A percentile compares a stretch with the other conserved stretches of the same genome.
phyloP scores from a whole-genome alignment of 2,888 invertebrate species.

The Ennomos quercinarius region DNA sequence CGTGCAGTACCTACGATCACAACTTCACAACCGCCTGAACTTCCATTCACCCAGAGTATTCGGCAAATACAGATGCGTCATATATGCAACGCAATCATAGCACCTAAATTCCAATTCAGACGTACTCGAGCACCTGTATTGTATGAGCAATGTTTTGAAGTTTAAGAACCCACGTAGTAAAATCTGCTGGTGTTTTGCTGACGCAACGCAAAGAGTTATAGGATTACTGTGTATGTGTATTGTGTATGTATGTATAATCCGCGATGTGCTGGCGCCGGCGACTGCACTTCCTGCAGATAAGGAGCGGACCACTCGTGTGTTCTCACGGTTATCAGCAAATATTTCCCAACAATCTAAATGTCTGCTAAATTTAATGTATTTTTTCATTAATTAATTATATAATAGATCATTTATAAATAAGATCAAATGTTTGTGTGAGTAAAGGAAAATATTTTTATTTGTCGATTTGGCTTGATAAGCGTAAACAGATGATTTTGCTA shows the following conservation, averaged over 20 bases:
- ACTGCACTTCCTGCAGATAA: constrained; percentile 79
- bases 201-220: constrained; percentile 53
- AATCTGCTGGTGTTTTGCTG: constrained; percentile 10
- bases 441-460: too few species aligned
- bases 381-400: constrained; percentile 13
- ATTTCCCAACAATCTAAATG: constrained; percentile 13
- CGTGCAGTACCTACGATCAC: constrained; percentile 30
- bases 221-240: constrained; percentile 59
- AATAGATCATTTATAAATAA: background rate
- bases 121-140: constrained; percentile 28
- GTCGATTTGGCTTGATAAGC: too few species aligned
- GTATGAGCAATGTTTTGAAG: constrained; percentile 15
- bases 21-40: constrained; percentile 42
- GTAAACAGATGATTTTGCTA: too few species aligned
- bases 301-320: constrained; percentile 62
- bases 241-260: constrained; percentile 60
- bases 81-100: constrained; percentile 37
- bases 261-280: constrained; percentile 68
- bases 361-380: too few species aligned
- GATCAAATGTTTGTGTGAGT: background rate
- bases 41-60: constrained; percentile 69
- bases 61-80: constrained; percentile 49
- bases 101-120: constrained; percentile 8
- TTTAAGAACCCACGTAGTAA: constrained; percentile 14
- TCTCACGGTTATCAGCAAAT: constrained; percentile 50